Percentiles rank a stretch among this genome's conserved stretches.
Conservation (phyloP, 2,113 vertebrate genomes). For the Dendrocopos noguchii region DNA sequence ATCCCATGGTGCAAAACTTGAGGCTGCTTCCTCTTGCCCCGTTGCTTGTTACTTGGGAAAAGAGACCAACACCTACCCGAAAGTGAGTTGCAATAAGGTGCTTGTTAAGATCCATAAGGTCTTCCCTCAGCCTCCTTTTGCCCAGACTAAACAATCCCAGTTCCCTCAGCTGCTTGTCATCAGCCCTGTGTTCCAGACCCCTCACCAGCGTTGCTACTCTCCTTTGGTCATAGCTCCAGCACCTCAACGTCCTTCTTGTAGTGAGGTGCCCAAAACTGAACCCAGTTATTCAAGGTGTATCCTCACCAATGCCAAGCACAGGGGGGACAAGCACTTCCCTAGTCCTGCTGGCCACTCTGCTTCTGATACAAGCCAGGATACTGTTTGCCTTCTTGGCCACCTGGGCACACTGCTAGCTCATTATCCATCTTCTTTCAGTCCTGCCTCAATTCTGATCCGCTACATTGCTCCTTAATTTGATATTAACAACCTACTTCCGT, state of each 20-base stretch:
- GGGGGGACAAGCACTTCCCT: rapidly evolving
- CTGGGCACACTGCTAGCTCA: no score
- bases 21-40: no score
- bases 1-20: neutral
- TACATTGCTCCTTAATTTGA: neutral
- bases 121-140: neutral
- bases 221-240: neutral
- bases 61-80: neutral
- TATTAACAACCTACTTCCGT: neutral
- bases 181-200: neutral
- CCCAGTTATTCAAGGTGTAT: rapidly evolving
- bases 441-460: neutral
- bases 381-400: neutral
- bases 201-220: rapidly evolving
- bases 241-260: neutral
- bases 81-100: neutral
- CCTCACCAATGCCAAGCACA: neutral
- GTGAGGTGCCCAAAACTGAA: neutral
- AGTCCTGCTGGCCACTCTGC: rapidly evolving
- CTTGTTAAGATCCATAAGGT: neutral
- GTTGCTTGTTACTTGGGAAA: no score
- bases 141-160: neutral
- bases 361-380: neutral
- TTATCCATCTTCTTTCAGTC: neutral
- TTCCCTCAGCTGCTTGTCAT: rapidly evolving